These are phyloP conservation scores for Atherinomorus stipes DNA, from an alignment of 2,113 vertebrate genomes.

Conservation along the genomic window DNA sequence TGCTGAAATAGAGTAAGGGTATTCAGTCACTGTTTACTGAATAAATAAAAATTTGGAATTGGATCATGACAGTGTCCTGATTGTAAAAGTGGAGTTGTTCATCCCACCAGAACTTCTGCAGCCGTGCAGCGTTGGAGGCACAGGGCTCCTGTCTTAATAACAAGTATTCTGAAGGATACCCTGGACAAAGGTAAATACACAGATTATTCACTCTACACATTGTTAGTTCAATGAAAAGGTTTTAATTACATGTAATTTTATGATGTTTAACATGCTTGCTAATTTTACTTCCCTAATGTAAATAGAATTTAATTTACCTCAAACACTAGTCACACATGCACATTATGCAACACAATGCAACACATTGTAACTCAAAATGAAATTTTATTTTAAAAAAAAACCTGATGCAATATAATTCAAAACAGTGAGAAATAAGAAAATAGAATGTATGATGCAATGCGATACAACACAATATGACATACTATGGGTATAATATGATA, in stretches of 20 bases:
- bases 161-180: constrained; percentile 93
- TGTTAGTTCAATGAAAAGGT: neutral
- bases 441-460: neutral
- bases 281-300: neutral
- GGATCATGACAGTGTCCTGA: constrained; percentile 13
- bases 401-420: neutral
- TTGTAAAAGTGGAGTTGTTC: constrained; percentile 37
- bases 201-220: neutral
- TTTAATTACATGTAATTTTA: neutral
- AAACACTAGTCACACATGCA: neutral
- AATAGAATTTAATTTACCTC: neutral
- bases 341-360: neutral
- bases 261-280: too few relatives aligned
- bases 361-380: neutral
- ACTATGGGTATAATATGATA: too few relatives aligned
- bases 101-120: constrained; percentile 91
- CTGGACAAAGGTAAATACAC: constrained; percentile 87
- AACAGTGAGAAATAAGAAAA: neutral
- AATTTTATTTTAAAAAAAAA: neutral
- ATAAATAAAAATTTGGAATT: constrained; percentile 20
- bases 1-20: constrained; percentile 7
- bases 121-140: constrained; percentile 90
- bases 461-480: neutral
- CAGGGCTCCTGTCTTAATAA: constrained; percentile 95
- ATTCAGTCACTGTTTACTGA: constrained; percentile 5